Base-by-base conservation (phyloP, 2,113 vertebrate species). In the Cephalopterus ornatus region DNA sequence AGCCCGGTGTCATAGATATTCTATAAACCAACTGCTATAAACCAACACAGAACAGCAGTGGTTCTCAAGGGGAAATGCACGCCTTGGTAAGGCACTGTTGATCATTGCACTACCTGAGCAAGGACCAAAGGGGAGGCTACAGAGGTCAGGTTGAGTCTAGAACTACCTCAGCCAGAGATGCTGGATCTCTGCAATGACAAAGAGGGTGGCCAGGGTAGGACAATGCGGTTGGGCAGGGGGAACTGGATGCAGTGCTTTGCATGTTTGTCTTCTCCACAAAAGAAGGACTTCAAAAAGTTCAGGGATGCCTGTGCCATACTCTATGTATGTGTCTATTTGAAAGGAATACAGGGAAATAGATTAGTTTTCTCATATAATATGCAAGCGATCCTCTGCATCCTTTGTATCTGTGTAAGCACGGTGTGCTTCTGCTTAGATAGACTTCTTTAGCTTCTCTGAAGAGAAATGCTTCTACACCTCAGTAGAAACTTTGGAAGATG, bases 171-270 rank as follows among this genome's bases (percentile, higher is more conserved):
- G 9, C 28, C 16, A 62, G 53, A 83, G 28, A n/a, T 58, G 14
- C 14, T 53, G 46, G 8, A 37, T 74, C 37, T 81, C 63, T 37
- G 21, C 9, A 53, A 46, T 33, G 13, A 4, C 28, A 70, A 73
- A 68, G 35, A 26, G 62, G 4, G 19, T 28, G 44, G 3, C 27
- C 2, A 14, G 11, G 30, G 8, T 6, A 84, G 20, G 12, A 63
- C n/a, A n/a, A n/a, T n/a, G n/a, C n/a, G n/a, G n/a, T 19, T n/a
- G 5, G 4, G 4, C 3, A 2, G 11, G 13, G 6, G 39, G 11
- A 72, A 35, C 49, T 33, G n/a, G 9, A 35, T 61, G 37, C 2
- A 12, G 6, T 35, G 8, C 9, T 92, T 67, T 72, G 7, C 8
- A 4, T 8, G 3, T 30, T 72, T 79, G 39, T 62, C 32, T 88